Conservation (phyloP, 1,140 invertebrate genomes). For the Fopius arisanus region DNA sequence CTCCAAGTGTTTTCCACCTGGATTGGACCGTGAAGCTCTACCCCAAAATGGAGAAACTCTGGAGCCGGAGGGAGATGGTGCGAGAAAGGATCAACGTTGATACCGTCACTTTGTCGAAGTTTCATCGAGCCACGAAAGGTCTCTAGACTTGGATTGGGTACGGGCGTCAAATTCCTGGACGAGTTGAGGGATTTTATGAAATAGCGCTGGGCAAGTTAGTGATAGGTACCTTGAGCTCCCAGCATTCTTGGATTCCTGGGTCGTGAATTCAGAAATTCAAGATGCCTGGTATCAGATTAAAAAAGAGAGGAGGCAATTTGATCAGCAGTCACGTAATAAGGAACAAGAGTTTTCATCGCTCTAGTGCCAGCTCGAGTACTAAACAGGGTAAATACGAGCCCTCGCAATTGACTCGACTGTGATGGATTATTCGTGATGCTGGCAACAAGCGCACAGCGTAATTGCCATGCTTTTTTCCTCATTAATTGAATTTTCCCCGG, state of each 20-base stretch:
- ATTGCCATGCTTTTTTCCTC: background rate
- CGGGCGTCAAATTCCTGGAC: constrained; percentile 25
- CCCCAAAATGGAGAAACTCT: background rate
- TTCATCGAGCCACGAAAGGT: constrained; percentile 28
- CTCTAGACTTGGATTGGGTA: constrained; percentile 11
- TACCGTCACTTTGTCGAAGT: constrained; percentile 36
- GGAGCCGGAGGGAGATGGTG: background rate
- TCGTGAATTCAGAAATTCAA: background rate
- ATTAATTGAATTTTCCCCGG: background rate
- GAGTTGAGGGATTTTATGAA: constrained; percentile 33
- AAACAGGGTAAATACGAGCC: background rate
- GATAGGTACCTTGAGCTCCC: background rate
- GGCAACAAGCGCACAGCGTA: background rate
- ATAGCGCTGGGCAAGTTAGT: constrained; percentile 21
- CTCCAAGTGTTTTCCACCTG: background rate
- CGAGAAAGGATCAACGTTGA: constrained; percentile 26
- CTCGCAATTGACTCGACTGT: constrained; percentile 2
- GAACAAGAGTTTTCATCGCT: constrained; percentile 10
- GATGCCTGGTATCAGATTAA: background rate
- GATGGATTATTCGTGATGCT: background rate
- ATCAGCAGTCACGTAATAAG: background rate
- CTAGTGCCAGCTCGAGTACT: background rate
- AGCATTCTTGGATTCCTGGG: background rate
- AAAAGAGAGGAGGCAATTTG: background rate
- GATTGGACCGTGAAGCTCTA: background rate